Conservation (phyloP, 2,888 invertebrate species). For the Hemicrepidius hirtus region DNA sequence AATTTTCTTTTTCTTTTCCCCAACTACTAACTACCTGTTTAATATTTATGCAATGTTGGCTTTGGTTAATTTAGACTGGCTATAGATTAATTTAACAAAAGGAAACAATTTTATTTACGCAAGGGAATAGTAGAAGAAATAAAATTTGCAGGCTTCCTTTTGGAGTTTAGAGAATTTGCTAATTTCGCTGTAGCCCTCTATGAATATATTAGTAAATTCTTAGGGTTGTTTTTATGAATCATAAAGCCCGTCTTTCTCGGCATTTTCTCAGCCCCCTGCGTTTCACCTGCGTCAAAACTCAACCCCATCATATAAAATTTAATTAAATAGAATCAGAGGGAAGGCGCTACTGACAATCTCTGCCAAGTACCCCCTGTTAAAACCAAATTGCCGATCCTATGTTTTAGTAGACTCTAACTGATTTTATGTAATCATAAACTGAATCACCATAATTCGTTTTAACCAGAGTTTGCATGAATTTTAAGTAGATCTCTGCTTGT, state of each 20-base stretch:
- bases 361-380: slow-evolving; percentile 42
- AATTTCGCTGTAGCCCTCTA: slow-evolving; percentile 41
- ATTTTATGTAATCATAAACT: slow-evolving; percentile 48
- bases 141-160: slow-evolving; percentile 28
- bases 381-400: slow-evolving; percentile 46
- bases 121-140: slow-evolving; percentile 32
- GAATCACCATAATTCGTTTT: slow-evolving; percentile 40
- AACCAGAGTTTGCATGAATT: slow-evolving; percentile 39
- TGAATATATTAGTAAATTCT: slow-evolving; percentile 49
- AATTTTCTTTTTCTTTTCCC: slow-evolving; percentile 17
- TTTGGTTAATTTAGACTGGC: slow-evolving; percentile 18
- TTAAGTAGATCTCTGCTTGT: slow-evolving; percentile 25
- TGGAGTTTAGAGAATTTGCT: slow-evolving; percentile 36
- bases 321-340: slow-evolving; percentile 59
- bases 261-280: slow-evolving; percentile 23
- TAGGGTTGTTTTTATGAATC: slow-evolving; percentile 46
- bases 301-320: slow-evolving; percentile 59
- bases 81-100: slow-evolving; percentile 34
- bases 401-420: slow-evolving; percentile 44
- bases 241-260: slow-evolving; percentile 43
- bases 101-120: slow-evolving; percentile 30
- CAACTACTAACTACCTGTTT: slow-evolving; percentile 36
- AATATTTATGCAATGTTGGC: slow-evolving; percentile 32
- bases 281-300: slow-evolving; percentile 57
- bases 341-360: slow-evolving; percentile 46